Evolutionary conservation across 2,113 vertebrate species (phyloP).

Genomic region (Sterrhoptilus dennistouni): DNA sequence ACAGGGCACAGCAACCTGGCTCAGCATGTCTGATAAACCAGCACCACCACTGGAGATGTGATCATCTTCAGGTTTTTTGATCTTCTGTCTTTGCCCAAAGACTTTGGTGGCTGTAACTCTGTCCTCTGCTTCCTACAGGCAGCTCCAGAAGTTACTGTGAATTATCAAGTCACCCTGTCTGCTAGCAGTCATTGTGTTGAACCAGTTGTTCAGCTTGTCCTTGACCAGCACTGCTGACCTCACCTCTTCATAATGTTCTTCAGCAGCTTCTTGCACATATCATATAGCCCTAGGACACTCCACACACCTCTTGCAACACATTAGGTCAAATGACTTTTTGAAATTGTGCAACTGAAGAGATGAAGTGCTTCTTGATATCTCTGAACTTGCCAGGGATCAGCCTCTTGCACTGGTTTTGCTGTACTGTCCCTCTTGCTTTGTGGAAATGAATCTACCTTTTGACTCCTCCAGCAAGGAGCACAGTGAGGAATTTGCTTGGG

Average conservation of each 20-base stretch:
- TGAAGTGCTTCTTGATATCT: background rate
- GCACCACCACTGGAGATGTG: background rate
- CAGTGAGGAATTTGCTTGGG: background rate
- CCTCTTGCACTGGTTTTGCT: background rate
- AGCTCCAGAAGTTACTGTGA: background rate
- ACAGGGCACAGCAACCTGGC: background rate
- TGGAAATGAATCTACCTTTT: background rate
- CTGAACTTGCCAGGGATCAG: background rate
- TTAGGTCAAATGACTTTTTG: background rate
- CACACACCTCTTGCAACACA: slow-evolving; percentile 44
- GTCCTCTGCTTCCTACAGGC: background rate
- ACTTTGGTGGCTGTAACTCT: background rate
- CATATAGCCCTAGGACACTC: slow-evolving; percentile 44
- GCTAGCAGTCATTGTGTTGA: slow-evolving; percentile 13
- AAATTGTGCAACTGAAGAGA: slow-evolving; percentile 43
- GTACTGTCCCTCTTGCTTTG: background rate
- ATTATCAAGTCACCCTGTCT: slow-evolving; percentile 21
- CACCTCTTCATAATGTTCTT: slow-evolving; percentile 47
- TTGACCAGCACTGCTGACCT: slow-evolving; percentile 66
- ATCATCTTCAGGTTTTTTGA: background rate
- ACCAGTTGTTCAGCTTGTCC: slow-evolving; percentile 62
- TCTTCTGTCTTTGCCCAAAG: background rate
- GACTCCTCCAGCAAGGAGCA: background rate
- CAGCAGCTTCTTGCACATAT: slow-evolving; percentile 61
- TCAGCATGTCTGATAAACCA: background rate